A percentile compares a stretch with the other conserved stretches of the same genome.
phyloP scores from a whole-genome alignment of 2,113 vertebrate genomes.

The Sterna hirundo region DNA sequence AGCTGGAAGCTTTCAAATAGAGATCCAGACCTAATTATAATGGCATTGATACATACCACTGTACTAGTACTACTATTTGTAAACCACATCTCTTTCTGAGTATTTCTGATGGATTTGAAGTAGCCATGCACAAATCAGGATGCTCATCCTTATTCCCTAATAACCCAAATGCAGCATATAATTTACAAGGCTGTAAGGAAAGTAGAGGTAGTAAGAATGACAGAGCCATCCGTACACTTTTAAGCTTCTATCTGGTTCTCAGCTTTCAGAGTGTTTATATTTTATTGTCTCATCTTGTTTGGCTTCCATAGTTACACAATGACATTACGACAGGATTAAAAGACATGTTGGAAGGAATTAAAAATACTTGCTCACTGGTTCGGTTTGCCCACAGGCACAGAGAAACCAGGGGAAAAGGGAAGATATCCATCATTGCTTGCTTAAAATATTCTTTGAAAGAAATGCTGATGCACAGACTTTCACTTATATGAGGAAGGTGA shows the following conservation, averaged over 20 bases:
- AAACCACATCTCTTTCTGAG: not conserved
- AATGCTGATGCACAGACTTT: constrained; percentile 49
- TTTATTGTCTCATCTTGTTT: constrained; percentile 13
- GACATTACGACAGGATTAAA: not conserved
- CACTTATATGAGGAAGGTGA: constrained; percentile 67
- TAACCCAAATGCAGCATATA: not conserved
- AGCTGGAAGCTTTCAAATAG: not conserved
- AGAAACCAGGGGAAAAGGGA: not conserved
- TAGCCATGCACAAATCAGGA: not conserved
- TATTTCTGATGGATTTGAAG: not conserved
- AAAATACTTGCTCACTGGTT: not conserved
- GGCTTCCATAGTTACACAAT: not conserved
- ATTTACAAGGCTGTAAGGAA: not conserved
- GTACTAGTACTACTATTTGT: not conserved
- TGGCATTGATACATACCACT: not conserved
- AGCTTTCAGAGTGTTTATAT: not conserved
- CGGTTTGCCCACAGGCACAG: not conserved
- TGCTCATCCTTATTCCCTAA: not conserved
- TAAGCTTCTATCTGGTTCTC: not conserved
- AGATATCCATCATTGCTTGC: constrained; percentile 6
- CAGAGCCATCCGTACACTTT: not conserved
- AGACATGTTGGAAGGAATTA: not conserved
- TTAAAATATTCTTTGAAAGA: constrained; percentile 60
- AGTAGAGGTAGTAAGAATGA: not conserved
- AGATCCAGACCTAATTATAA: not conserved